Evolutionary conservation across 2,888 invertebrate species (phyloP).

Genomic region (Meghimatium bilineatum): DNA sequence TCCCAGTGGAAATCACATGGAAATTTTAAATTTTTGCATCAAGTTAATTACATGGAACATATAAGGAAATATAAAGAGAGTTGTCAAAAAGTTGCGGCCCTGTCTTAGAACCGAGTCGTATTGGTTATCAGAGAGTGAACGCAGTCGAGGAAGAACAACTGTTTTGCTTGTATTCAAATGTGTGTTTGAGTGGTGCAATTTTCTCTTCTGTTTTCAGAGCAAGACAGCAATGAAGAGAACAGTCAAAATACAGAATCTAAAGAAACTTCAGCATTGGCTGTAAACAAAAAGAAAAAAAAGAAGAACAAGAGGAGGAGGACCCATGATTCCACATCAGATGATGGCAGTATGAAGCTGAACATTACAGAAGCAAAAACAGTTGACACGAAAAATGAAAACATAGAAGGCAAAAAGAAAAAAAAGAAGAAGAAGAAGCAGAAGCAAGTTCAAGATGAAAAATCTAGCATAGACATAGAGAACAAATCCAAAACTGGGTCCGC

Average conservation of each 20-base stretch:
- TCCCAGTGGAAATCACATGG: too few species aligned
- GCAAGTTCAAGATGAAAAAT: background rate
- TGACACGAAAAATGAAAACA: slow-evolving; percentile 21
- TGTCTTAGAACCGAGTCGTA: too few species aligned
- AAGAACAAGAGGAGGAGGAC: slow-evolving; percentile 35
- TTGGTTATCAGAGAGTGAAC: too few species aligned
- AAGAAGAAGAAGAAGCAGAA: slow-evolving; percentile 47
- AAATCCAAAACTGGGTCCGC: background rate
- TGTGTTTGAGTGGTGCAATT: background rate
- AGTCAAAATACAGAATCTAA: slow-evolving; percentile 29
- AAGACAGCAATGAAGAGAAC: slow-evolving; percentile 36
- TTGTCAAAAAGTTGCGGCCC: too few species aligned
- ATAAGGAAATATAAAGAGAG: too few species aligned
- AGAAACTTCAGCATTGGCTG: slow-evolving; percentile 18
- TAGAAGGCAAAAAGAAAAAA: slow-evolving; percentile 41
- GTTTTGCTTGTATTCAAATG: background rate
- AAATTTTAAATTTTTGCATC: too few species aligned
- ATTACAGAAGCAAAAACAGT: slow-evolving; percentile 25
- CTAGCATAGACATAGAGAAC: background rate
- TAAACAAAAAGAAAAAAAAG: slow-evolving; percentile 30
- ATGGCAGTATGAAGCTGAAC: background rate
- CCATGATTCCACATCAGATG: slow-evolving; percentile 11
- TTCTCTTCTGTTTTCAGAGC: background rate
- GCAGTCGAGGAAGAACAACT: too few species aligned
- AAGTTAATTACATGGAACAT: too few species aligned